A percentile compares a stretch with the other conserved stretches of the same genome.
phyloP scores from a whole-genome alignment of 2,888 invertebrate genomes.

The Diogma glabrata region DNA sequence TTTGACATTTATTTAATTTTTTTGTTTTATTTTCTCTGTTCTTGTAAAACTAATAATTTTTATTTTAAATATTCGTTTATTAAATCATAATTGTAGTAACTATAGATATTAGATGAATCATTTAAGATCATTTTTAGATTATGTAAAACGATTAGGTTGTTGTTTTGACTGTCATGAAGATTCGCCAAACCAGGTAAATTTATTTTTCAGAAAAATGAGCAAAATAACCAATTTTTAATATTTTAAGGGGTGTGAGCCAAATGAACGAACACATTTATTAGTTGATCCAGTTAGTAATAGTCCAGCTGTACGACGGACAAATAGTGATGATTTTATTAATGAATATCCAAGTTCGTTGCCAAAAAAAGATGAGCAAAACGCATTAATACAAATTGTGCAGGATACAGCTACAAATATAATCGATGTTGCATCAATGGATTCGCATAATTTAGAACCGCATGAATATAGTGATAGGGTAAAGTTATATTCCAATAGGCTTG shows the following conservation, averaged over 20 bases:
- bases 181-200: slow-evolving; percentile 28
- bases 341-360: slow-evolving; percentile 51
- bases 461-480: slow-evolving; percentile 76
- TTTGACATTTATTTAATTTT: too few relatives aligned
- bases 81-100: neutral
- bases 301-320: slow-evolving; percentile 56
- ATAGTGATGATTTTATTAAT: slow-evolving; percentile 55
- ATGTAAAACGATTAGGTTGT: slow-evolving; percentile 29
- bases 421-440: slow-evolving; percentile 84
- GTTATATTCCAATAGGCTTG: slow-evolving; percentile 48
- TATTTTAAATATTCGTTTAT: neutral
- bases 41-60: neutral
- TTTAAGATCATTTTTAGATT: slow-evolving; percentile 28
- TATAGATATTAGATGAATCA: slow-evolving; percentile 29
- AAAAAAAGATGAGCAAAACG: slow-evolving; percentile 84
- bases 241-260: slow-evolving; percentile 37
- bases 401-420: slow-evolving; percentile 88
- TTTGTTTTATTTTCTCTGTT: slow-evolving; percentile 2
- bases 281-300: slow-evolving; percentile 66
- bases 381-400: slow-evolving; percentile 76
- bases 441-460: slow-evolving; percentile 77
- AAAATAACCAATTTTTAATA: neutral
- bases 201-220: too few relatives aligned
- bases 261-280: slow-evolving; percentile 68
- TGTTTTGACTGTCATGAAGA: slow-evolving; percentile 34